Base-by-base conservation (phyloP, 2,888 invertebrate species). In the Cheilosia pagana region DNA sequence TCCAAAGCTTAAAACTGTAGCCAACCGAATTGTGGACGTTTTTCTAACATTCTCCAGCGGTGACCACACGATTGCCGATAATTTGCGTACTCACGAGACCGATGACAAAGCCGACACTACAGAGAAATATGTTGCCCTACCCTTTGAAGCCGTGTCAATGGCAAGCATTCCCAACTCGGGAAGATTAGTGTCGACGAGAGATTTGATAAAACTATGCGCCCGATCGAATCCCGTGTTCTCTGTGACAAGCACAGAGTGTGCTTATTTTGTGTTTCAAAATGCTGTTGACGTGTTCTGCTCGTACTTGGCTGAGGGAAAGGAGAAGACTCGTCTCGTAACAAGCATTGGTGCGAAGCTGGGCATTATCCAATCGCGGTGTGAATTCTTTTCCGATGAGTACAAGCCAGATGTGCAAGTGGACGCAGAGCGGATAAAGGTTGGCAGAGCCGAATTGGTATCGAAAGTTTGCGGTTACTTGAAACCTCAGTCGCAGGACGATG, bases 241-340 rank as follows among this genome's bases (percentile, higher is more conserved):
- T 81, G 94, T 96, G 0, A 94, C 95, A 0, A 96, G 95, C 81
- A 79, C 90, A 0, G 92, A 92, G 81, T 92, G 92, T 83, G 92
- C 92, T 2, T 92, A 92, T 87, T 91, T 91, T 85, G 91, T 92
- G 3, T 94, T 97, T 53, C 96, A 97, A 92, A 97, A 98, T 91
- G 97, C 98, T 0, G 94, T 98, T 23, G 98, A 99, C 90, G 95
- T 98, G 81, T 99, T 99, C 91, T 96, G 97, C 82, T 95, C 96
- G 67, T 96, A 96, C 25, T 93, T 96, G 31, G 92, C 95, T 0
- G 94, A 94, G n/a, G 92, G 93, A 87, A 94, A 93, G 74, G 93
- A 94, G 63, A 94, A 96, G 90, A 90, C 96, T 65, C 93, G 94
- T 88, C 90, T 97, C 25, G 95, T 96, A 0, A 94, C 94, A 87